These are phyloP conservation scores for Hypocryptadius cinnamomeus DNA, from an alignment of 2,113 vertebrate species.

Conservation along the genomic window DNA sequence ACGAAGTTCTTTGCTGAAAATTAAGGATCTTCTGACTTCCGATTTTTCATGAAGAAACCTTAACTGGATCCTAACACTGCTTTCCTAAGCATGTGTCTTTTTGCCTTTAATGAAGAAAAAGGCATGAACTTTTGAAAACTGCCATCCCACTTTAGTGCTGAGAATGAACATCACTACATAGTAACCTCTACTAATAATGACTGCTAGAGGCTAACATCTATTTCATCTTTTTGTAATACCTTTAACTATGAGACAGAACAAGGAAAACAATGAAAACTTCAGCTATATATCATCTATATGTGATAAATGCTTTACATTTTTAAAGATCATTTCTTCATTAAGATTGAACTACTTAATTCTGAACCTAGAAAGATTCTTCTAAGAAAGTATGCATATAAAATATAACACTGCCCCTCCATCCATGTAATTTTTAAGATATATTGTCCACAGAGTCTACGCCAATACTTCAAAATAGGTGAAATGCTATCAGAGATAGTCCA, in stretches of 20 bases:
- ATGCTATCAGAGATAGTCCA: conserved; percentile 30
- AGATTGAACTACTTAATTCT: neutral
- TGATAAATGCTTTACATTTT: neutral
- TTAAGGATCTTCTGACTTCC: neutral
- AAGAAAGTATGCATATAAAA: neutral
- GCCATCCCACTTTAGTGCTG: neutral
- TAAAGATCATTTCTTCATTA: neutral
- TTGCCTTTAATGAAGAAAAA: conserved; percentile 2
- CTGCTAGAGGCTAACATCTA: neutral
- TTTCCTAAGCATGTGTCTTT: neutral
- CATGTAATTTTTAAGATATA: neutral
- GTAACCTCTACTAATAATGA: neutral
- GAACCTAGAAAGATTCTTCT: neutral
- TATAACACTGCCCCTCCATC: neutral
- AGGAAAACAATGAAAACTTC: neutral
- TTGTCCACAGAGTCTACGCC: conserved; percentile 13
- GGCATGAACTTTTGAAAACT: neutral
- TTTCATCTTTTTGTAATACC: neutral
- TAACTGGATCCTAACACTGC: neutral
- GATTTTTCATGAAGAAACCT: neutral
- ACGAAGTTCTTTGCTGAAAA: neutral
- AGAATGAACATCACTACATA: neutral
- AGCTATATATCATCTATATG: neutral
- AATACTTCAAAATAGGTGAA: conserved; percentile 24
- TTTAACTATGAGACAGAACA: neutral